Evolutionary conservation across 2,113 vertebrate genomes (phyloP).

Genomic region (Cottus gobio): DNA sequence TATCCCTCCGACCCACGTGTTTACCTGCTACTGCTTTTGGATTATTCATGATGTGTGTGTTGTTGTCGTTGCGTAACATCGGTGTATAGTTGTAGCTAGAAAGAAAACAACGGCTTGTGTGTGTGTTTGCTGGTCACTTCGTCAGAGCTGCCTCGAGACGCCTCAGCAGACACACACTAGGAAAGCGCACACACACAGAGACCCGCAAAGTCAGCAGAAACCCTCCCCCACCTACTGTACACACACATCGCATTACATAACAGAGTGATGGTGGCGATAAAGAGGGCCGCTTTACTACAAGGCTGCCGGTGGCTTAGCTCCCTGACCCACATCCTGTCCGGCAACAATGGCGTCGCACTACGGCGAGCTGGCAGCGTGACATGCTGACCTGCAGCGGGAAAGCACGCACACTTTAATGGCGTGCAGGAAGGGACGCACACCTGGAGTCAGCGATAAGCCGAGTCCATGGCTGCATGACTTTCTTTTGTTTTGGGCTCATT

Average conservation of each 20-base stretch:
- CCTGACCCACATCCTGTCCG: slow-evolving; percentile 78
- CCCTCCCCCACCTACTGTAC: slow-evolving; percentile 50
- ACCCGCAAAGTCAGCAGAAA: slow-evolving; percentile 64
- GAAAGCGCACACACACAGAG: slow-evolving; percentile 40
- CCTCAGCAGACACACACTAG: slow-evolving; percentile 55
- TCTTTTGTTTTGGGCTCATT: background rate
- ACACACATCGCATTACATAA: slow-evolving; percentile 76
- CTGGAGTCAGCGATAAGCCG: background rate
- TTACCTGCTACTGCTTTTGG: no score
- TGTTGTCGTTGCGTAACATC: background rate
- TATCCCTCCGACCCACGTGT: no score
- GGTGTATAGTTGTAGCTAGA: background rate
- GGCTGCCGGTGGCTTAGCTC: slow-evolving; percentile 66
- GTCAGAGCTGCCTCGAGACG: slow-evolving; percentile 4
- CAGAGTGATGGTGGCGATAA: slow-evolving; percentile 75
- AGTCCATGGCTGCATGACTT: background rate
- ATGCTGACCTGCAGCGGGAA: slow-evolving; percentile 1
- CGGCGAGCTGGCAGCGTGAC: slow-evolving; percentile 29
- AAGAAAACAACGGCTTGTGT: no score
- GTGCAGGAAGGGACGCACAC: no score
- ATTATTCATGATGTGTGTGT: no score
- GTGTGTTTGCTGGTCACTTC: background rate
- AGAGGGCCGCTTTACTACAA: slow-evolving; percentile 79
- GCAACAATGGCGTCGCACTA: slow-evolving; percentile 38
- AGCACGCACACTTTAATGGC: no score